phyloP scores from a whole-genome alignment of 2,797 vertebrate genomes.

The Fratercula arctica region DNA sequence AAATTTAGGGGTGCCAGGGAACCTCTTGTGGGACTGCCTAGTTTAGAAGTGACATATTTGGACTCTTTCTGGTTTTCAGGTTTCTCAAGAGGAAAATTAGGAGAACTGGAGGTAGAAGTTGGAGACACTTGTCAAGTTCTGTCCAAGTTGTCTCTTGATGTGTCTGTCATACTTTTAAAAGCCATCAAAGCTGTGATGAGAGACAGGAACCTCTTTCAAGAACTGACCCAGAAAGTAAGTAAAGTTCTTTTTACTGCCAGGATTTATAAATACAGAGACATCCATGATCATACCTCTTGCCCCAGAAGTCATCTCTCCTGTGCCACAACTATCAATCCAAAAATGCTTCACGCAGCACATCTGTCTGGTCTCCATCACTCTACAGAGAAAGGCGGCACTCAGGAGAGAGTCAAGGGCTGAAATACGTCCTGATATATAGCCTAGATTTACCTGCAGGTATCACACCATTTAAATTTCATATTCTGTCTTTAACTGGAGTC shows the following conservation, averaged over 20 bases:
- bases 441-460: not conserved
- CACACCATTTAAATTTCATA: not conserved
- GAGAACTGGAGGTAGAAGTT: not conserved
- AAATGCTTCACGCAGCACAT: not conserved
- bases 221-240: slow-evolving; percentile 37
- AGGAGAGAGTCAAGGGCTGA: not conserved
- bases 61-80: not conserved
- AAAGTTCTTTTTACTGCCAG: not conserved
- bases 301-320: too few relatives aligned
- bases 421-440: not conserved
- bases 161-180: not conserved
- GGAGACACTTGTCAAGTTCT: not conserved
- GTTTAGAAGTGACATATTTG: not conserved
- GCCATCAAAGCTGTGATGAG: slow-evolving; percentile 30
- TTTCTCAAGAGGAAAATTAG: rapidly evolving
- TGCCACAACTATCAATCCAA: not conserved
- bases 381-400: not conserved
- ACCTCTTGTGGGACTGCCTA: not conserved
- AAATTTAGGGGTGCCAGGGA: not conserved
- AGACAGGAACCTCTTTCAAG: slow-evolving; percentile 6
- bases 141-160: not conserved
- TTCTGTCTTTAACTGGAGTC: not conserved
- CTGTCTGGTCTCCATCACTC: not conserved
- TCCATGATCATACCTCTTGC: rapidly evolving
- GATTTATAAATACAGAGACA: not conserved